phyloP scores from a whole-genome alignment of 2,888 invertebrate species.

The Orthosia gothica region DNA sequence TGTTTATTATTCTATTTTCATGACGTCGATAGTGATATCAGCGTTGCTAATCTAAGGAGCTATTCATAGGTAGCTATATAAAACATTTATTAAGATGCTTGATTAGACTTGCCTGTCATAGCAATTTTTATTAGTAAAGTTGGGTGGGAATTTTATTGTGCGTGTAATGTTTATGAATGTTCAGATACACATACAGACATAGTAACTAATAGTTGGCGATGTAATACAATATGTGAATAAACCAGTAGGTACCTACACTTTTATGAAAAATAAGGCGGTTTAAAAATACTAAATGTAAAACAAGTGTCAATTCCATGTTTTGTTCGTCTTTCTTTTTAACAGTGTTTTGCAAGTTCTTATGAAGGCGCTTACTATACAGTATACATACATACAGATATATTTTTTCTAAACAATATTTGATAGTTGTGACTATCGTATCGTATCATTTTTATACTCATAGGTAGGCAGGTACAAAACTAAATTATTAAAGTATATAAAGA shows the following conservation, averaged over 20 bases:
- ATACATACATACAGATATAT: too few relatives aligned
- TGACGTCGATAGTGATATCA: slow-evolving; percentile 22
- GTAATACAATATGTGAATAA: neutral
- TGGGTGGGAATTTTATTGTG: neutral
- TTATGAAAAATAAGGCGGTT: neutral
- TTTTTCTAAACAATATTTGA: neutral
- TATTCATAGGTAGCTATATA: slow-evolving; percentile 17
- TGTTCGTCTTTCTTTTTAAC: neutral
- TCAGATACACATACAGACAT: too few relatives aligned
- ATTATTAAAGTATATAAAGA: too few relatives aligned
- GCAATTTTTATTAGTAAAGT: neutral
- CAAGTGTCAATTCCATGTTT: neutral
- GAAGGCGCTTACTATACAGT: neutral
- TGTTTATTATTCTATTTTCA: slow-evolving; percentile 30
- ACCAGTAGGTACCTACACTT: neutral
- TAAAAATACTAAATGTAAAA: neutral
- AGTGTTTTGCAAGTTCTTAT: neutral
- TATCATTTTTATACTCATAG: neutral
- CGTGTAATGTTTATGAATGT: neutral
- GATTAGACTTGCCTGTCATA: slow-evolving; percentile 25
- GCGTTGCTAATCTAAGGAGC: slow-evolving; percentile 27
- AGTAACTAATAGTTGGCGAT: neutral
- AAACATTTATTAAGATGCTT: slow-evolving; percentile 3
- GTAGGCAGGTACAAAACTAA: neutral
- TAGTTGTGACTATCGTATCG: neutral